These are phyloP conservation scores for Talpa occidentalis DNA, from an alignment of 2,113 vertebrate genomes.

Conservation along the genomic window DNA sequence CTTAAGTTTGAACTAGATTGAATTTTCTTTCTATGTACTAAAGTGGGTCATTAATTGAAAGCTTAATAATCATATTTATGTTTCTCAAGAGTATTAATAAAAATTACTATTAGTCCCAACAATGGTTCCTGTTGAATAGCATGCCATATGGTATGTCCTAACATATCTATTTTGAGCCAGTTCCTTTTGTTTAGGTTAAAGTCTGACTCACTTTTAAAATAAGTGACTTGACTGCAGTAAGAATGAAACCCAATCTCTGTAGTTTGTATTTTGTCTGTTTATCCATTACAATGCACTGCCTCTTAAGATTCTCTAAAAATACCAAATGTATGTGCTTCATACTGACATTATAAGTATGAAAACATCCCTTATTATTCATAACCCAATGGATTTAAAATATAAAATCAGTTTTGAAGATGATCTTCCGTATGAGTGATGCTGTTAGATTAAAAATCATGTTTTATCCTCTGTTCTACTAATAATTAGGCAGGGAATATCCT, in stretches of 20 bases:
- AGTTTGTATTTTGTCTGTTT: neutral
- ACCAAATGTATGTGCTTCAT: neutral
- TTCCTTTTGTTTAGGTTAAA: neutral
- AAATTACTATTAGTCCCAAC: neutral
- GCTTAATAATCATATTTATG: neutral
- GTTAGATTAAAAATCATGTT: constrained; percentile 8
- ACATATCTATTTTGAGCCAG: neutral
- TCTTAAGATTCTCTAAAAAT: neutral
- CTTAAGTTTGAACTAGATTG: neutral
- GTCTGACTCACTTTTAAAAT: neutral
- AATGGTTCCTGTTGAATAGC: neutral
- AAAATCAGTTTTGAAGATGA: neutral
- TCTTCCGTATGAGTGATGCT: neutral
- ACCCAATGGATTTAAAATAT: neutral
- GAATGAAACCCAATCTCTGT: neutral
- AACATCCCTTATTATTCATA: neutral
- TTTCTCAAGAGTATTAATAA: neutral
- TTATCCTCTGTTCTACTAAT: neutral
- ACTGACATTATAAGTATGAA: neutral
- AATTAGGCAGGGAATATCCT: neutral
- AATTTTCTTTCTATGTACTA: constrained; percentile 37
- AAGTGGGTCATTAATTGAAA: neutral
- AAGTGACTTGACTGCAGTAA: constrained; percentile 11
- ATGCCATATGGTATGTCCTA: neutral
- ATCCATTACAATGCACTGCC: neutral